Conservation (phyloP, 2,888 invertebrate species). For the Netelia melanura region DNA sequence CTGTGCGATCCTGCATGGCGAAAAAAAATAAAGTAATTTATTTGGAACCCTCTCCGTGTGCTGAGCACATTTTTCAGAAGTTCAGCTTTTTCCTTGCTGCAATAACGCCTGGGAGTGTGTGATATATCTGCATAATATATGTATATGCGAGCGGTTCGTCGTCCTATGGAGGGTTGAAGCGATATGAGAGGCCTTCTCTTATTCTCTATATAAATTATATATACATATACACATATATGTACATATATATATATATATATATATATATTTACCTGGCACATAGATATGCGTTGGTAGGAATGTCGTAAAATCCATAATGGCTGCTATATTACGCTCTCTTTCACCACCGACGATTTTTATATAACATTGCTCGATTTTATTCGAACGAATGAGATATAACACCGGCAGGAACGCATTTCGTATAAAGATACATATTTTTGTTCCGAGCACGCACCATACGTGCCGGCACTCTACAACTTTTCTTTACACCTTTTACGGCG, state of each 20-base stretch:
- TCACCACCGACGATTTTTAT: conserved; percentile 62
- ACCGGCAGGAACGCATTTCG: neutral
- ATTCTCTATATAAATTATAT: conserved; percentile 21
- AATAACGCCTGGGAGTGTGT: conserved; percentile 59
- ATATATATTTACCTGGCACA: conserved; percentile 1
- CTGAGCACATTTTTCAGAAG: conserved; percentile 67
- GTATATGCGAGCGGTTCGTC: conserved; percentile 57
- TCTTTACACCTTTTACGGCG: conserved; percentile 7
- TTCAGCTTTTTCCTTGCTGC: conserved; percentile 60
- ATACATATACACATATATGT: conserved; percentile 9
- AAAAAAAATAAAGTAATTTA: conserved; percentile 62
- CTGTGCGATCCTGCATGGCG: conserved; percentile 14
- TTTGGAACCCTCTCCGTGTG: conserved; percentile 61
- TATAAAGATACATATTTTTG: conserved; percentile 35
- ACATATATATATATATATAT: conserved; percentile 27
- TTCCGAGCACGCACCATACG: conserved; percentile 47
- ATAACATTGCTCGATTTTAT: conserved; percentile 70
- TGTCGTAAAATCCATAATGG: conserved; percentile 72
- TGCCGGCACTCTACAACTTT: conserved; percentile 34
- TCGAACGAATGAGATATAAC: conserved; percentile 59
- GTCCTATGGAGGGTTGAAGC: neutral
- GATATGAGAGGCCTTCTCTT: conserved; percentile 18
- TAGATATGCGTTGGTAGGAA: conserved; percentile 43
- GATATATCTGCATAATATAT: conserved; percentile 69
- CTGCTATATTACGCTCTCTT: conserved; percentile 70